Percentiles rank a stretch among this genome's conserved stretches.
phyloP scores from a whole-genome alignment of 2,888 invertebrate genomes.

The Acanthosepion lycidas region DNA sequence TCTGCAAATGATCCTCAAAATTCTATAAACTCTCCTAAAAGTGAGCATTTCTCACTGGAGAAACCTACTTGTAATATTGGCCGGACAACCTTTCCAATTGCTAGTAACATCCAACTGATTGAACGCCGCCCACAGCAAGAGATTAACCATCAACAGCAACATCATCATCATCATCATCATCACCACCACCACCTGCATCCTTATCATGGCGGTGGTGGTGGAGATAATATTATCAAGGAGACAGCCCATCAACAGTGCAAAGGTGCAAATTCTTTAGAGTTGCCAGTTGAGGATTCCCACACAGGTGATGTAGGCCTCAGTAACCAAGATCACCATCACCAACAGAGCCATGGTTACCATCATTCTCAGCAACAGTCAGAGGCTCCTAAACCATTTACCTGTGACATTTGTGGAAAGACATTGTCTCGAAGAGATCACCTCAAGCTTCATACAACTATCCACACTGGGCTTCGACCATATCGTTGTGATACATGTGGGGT shows the following conservation, averaged over 20 bases:
- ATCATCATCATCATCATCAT: neutral
- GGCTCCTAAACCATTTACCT: neutral
- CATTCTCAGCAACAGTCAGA: neutral
- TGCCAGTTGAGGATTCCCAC: neutral
- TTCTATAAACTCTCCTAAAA: neutral
- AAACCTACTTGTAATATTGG: neutral
- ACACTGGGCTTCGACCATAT: neutral
- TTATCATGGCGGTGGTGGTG: neutral
- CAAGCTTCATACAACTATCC: conserved; percentile 23
- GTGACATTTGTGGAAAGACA: conserved; percentile 34
- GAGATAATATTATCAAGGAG: neutral
- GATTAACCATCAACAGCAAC: neutral
- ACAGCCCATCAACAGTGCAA: neutral
- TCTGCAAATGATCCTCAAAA: neutral
- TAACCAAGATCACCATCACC: neutral
- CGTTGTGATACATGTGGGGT: neutral
- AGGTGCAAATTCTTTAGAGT: neutral
- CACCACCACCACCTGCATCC: neutral
- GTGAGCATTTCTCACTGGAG: neutral
- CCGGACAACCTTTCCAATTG: neutral
- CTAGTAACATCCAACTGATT: neutral
- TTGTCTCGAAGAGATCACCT: conserved; percentile 38
- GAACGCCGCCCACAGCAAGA: conserved; percentile 33
- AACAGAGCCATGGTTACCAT: neutral
- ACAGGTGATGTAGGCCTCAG: neutral